Conservation (phyloP, 92 coral and sea anemone species). For the Porites evermanni region DNA sequence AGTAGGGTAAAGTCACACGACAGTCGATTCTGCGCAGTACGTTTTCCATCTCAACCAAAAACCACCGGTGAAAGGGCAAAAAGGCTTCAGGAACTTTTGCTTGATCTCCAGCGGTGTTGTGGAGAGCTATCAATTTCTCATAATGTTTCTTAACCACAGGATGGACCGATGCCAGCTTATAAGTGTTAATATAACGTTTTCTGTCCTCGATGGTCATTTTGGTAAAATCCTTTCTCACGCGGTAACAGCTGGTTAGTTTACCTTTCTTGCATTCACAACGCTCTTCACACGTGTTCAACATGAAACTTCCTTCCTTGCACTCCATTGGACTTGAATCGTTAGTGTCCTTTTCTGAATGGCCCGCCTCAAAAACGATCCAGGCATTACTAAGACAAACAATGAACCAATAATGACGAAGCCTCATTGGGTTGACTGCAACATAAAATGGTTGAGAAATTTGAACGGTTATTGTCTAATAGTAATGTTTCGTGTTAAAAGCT, state of each 20-base stretch:
- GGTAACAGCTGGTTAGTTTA: constrained; percentile 16
- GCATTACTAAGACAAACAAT: background rate
- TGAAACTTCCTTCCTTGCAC: constrained; percentile 24
- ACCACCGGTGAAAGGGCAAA: constrained; percentile 70
- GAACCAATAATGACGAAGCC: background rate
- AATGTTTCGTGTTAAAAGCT: no score
- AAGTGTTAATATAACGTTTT: constrained; percentile 14
- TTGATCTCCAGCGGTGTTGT: background rate
- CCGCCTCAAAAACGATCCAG: constrained; percentile 4
- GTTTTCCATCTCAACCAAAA: constrained; percentile 47
- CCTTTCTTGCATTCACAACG: constrained; percentile 28
- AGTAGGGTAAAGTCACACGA: constrained; percentile 60
- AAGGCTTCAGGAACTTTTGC: constrained; percentile 30
- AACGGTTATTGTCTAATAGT: no score
- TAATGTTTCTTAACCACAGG: background rate
- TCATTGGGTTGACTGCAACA: background rate
- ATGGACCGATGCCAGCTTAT: constrained; percentile 5
- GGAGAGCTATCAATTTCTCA: constrained; percentile 1
- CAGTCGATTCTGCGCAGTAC: constrained; percentile 53
- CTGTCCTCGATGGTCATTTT: constrained; percentile 10
- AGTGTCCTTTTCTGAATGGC: background rate
- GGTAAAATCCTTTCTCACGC: constrained; percentile 32
- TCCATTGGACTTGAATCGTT: background rate
- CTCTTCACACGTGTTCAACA: constrained; percentile 29
- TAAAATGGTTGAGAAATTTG: background rate